Conservation (phyloP, 2,888 invertebrate genomes). For the Heterodera filipjevi region DNA sequence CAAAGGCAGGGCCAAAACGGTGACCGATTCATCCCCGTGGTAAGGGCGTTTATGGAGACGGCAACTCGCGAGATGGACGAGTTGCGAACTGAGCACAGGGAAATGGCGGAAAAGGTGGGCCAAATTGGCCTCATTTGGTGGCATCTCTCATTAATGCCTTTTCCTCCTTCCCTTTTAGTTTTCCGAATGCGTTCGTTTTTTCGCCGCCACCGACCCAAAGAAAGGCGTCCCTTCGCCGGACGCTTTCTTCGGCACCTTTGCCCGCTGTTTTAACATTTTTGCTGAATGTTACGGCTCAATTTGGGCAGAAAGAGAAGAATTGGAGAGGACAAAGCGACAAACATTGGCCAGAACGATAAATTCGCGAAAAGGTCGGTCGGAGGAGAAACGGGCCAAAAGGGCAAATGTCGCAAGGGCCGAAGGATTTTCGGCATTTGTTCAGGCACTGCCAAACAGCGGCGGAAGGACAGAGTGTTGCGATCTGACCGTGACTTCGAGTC, state of each 20-base stretch:
- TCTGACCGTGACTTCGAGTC: constrained; percentile 57
- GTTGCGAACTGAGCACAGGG: constrained; percentile 49
- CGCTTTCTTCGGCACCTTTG: constrained; percentile 59
- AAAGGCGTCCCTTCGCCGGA: constrained; percentile 50
- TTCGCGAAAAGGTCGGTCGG: constrained; percentile 48
- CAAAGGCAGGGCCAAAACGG: constrained; percentile 29
- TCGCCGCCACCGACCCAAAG: constrained; percentile 46
- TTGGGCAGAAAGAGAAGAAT: constrained; percentile 57
- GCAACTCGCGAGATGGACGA: constrained; percentile 51
- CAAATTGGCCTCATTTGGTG: not conserved
- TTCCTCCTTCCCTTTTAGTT: constrained; percentile 45
- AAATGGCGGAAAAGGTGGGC: constrained; percentile 58
- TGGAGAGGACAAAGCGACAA: constrained; percentile 58
- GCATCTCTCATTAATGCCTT: not conserved
- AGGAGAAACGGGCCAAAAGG: not conserved
- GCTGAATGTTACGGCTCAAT: constrained; percentile 51
- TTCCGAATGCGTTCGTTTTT: constrained; percentile 52
- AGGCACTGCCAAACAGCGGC: not conserved
- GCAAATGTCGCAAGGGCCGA: not conserved
- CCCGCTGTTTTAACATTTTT: constrained; percentile 53
- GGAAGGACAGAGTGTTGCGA: not conserved
- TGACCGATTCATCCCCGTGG: constrained; percentile 52
- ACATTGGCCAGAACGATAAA: constrained; percentile 51
- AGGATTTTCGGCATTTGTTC: constrained; percentile 3
- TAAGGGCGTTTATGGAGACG: constrained; percentile 50